Conservation (phyloP, 1,140 invertebrate genomes). For the silkworm (Bombyx mori) region ASM3026992v2 NC_085122.1:8631501-8632000, state of each 20-base stretch:
- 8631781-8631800: no score
- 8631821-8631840: no score
- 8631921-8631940: no score
- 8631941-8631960: no score
- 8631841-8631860: no score
- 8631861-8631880: no score
- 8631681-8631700: slow-evolving; percentile 5
- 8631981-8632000: no score
- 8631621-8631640: background rate
- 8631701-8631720: slow-evolving; percentile 4
- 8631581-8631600: no score
- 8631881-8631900: no score
- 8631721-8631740: slow-evolving; percentile 4
- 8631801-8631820: no score
- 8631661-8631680: background rate
- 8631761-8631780: slow-evolving; percentile 3
- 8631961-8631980: no score
- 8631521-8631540: background rate
- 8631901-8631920: no score
- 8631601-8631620: background rate
- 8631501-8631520: background rate
- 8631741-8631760: slow-evolving; percentile 5
- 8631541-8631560: background rate
- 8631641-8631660: slow-evolving; percentile 2
- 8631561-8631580: background rate